phyloP scores from a whole-genome alignment of 2,113 vertebrate genomes.

The Narcine bancroftii region DNA sequence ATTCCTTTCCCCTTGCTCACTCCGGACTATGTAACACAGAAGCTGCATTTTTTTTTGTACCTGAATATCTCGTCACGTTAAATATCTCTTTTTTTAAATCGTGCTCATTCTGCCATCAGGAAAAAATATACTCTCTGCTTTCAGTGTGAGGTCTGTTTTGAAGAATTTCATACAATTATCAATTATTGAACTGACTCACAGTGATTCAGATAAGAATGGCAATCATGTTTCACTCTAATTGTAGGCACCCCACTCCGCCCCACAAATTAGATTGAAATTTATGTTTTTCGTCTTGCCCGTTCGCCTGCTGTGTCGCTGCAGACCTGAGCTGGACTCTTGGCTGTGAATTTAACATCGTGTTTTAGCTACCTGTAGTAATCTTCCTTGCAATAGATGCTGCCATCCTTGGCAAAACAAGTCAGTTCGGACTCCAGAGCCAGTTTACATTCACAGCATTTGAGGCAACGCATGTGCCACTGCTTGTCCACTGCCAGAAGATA shows the following conservation, averaged over 20 bases:
- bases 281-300: not conserved
- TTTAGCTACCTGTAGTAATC: slow-evolving; percentile 87
- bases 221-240: not conserved
- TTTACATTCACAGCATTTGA: slow-evolving; percentile 96
- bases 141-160: not conserved
- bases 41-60: not conserved
- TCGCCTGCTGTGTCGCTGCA: not conserved
- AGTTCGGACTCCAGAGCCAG: slow-evolving; percentile 96
- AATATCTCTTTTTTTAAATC: not conserved
- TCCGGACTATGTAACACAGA: not conserved
- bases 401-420: slow-evolving; percentile 98
- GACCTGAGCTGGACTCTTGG: not conserved
- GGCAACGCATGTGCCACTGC: slow-evolving; percentile 98
- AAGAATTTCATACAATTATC: not conserved
- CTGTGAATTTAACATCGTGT: slow-evolving; percentile 21
- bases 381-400: slow-evolving; percentile 98
- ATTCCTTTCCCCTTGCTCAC: not conserved
- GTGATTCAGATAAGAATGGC: not conserved
- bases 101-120: not conserved
- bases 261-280: not conserved
- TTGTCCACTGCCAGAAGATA: slow-evolving; percentile 98
- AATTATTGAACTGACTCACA: not conserved
- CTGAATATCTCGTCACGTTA: not conserved
- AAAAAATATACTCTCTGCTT: not conserved
- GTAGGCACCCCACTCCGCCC: not conserved